These are phyloP conservation scores for Chrysodeixis includens DNA, from an alignment of 2,888 invertebrate genomes.

Conservation along the genomic window DNA sequence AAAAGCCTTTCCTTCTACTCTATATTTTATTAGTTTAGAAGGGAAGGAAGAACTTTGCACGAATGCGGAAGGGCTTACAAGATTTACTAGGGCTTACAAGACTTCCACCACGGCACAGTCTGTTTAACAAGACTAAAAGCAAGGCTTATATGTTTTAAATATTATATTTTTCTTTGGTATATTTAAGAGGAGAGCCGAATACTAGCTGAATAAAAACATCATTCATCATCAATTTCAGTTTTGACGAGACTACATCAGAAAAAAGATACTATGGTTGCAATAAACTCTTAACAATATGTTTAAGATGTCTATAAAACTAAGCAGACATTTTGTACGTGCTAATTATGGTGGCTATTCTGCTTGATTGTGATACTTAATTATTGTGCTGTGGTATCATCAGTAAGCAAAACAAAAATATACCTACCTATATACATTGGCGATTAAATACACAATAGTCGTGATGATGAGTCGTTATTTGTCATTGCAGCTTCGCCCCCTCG, in stretches of 20 bases:
- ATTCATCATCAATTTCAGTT: too few relatives aligned
- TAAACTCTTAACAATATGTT: too few relatives aligned
- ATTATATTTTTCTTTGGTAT: not conserved
- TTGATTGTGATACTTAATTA: too few relatives aligned
- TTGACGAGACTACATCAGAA: too few relatives aligned
- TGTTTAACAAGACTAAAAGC: not conserved
- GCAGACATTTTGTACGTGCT: too few relatives aligned
- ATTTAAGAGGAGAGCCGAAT: too few relatives aligned
- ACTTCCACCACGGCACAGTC: not conserved
- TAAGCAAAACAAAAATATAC: too few relatives aligned
- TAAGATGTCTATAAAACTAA: too few relatives aligned
- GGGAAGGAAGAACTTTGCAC: constrained; percentile 2
- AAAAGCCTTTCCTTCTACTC: not conserved
- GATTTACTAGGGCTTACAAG: constrained; percentile 1
- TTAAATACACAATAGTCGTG: not conserved
- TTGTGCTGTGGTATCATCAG: not conserved
- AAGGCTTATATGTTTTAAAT: not conserved
- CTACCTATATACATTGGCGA: not conserved
- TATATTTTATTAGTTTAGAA: constrained; percentile 4
- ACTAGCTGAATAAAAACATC: too few relatives aligned
- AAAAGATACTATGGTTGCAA: too few relatives aligned
- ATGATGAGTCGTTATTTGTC: too few relatives aligned
- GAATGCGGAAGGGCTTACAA: constrained; percentile 4
- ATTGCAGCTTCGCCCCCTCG: not conserved
- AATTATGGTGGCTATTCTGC: too few relatives aligned